phyloP scores from a whole-genome alignment of 2,888 invertebrate genomes.

The Cistogaster globosa region DNA sequence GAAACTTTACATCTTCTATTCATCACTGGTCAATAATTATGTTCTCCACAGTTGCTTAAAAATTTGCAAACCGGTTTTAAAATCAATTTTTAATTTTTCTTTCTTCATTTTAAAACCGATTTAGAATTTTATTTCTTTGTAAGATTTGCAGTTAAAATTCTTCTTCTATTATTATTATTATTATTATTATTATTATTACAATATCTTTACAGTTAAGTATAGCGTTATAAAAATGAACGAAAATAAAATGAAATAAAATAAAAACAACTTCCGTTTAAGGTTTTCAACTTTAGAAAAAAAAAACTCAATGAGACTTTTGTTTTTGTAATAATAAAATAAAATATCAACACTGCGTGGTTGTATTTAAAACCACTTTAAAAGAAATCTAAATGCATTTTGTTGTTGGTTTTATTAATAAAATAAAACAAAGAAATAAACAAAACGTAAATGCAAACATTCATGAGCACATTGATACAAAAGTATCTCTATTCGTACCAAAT shows the following conservation, averaged over 20 bases:
- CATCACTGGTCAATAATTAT: background rate
- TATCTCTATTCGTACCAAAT: constrained; percentile 9
- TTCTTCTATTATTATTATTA: constrained; percentile 8
- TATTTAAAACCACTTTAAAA: constrained; percentile 71
- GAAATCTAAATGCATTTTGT: constrained; percentile 65
- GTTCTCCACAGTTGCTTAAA: no score
- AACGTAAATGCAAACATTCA: constrained; percentile 30
- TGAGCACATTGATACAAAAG: constrained; percentile 17
- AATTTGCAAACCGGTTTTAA: constrained; percentile 7
- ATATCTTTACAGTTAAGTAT: constrained; percentile 62
- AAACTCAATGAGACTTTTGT: constrained; percentile 63
- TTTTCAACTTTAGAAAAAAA: constrained; percentile 61
- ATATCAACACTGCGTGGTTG: constrained; percentile 67
- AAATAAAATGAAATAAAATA: constrained; percentile 32
- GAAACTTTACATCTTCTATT: no score
- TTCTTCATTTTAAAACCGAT: background rate
- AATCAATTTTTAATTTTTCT: background rate
- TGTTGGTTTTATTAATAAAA: background rate
- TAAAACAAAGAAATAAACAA: constrained; percentile 12
- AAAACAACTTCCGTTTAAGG: constrained; percentile 72
- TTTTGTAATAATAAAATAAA: constrained; percentile 22
- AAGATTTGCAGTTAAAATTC: constrained; percentile 7
- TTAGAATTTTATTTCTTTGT: constrained; percentile 15
- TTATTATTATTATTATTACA: constrained; percentile 23
- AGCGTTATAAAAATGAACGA: background rate